Base-by-base conservation (phyloP, 2,888 invertebrate genomes). In the Nymphalis c-album region DNA sequence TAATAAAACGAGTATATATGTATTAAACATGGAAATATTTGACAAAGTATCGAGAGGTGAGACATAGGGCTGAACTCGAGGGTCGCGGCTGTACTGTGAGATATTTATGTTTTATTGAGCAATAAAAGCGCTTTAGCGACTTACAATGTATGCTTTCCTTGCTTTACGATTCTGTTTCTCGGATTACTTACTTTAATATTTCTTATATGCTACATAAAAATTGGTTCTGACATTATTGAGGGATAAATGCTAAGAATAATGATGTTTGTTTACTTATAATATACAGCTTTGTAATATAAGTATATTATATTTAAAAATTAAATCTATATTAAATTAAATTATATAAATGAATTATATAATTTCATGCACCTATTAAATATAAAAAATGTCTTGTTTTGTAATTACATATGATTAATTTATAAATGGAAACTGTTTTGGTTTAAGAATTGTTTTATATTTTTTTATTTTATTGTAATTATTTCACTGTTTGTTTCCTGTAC, bases 131-230 rank as follows among this genome's bases (percentile, higher is more conserved):
- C 74, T 74, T 77, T 45, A 74, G 75, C 74, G 75, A 78, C 74
- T 76, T 78, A 79, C 82, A 80, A 78, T 79, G 79, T 77, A 77
- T 79, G 77, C 74, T 73, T 73, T 77, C 77, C 77, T 74, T 72
- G 73, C 74, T 82, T 82, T 82, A 81, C 76, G 77, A 74, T 70
- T 72, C 48, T 71, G 53, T 63, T 63, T 66, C 59, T 55, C 48
- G 35, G 55, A 55, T 60, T 61, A 66, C 65, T 66, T 60, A 53
- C 60, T 45, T 51, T 64, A 31, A 57, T 57, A 57, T 40, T 57
- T 57, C 31, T 40, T 57, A 40, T 35, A 17, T 55, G 7, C 35
- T 17, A 16, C 13, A 31, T 31, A 31, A 55, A 31, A 55, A 51
- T 16, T 26, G 10, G 10, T 16, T 51, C 20, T 51, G 16, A 16